Evolutionary conservation across 2,888 invertebrate species (phyloP), one percentile per base, ranked within the genome.

Genomic region (Adelognathus sp.): DNA sequence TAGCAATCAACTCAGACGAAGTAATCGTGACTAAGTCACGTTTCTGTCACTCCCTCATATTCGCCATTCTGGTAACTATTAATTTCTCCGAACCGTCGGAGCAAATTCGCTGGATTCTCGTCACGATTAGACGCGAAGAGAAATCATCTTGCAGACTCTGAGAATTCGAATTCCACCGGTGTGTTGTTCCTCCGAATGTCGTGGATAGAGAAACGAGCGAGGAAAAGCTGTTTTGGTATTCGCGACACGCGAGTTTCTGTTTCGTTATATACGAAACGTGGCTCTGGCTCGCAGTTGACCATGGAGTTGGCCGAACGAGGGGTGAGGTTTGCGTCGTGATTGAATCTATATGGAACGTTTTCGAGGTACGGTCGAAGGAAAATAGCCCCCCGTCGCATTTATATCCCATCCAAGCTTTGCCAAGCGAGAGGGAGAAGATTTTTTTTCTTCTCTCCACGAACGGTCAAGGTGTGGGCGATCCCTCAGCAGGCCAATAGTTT

Each of bases 191-290:
- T 67, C 31, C 31, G 16, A n/a, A n/a, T n/a, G n/a, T n/a, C n/a
- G n/a, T n/a, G n/a, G n/a, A n/a, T n/a, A n/a, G 31, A 36, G 24
- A 41, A 7, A 29, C 41, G 66, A 63, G 21, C 41, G 50, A 69
- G 29, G 56, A 54, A 63, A 69, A 74, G 36, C 86, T 86, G 85
- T 71, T n/a, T 89, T 89, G 84, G 85, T 89, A 89, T 89, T 88
- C 88, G 82, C 74, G 72, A 81, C n/a, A n/a, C 80, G 84, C 85
- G 87, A 86, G 82, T 82, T 84, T 80, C 81, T 60, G 64, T 78
- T 74, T 70, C 70, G 70, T 24, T n/a, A n/a, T n/a, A n/a, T n/a
- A 31, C 39, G 39, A 46, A n/a, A 29, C 27, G 36, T 33, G 41
- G 61, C 54, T 39, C 67, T 60, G 60, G 14, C 44, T 46, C 72